These are phyloP conservation scores for Dione juno DNA, from an alignment of 2,888 invertebrate genomes.

Conservation along the genomic window DNA sequence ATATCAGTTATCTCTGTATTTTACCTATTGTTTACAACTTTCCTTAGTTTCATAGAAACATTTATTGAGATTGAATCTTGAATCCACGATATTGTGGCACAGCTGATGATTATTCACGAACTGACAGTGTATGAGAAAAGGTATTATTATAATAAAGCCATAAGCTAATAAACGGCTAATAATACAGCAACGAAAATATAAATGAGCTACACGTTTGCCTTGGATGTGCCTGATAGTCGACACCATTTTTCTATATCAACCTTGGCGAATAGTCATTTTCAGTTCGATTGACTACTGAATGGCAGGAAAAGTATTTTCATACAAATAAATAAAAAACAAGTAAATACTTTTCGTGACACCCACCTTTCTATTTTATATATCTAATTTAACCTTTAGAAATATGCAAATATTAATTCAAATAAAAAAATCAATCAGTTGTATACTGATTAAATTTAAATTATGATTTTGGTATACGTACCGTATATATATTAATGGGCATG, in stretches of 20 bases:
- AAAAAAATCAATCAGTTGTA: too few relatives aligned
- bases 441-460: too few relatives aligned
- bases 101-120: background rate
- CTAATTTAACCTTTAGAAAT: background rate
- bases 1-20: slow-evolving; percentile 29
- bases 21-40: slow-evolving; percentile 24
- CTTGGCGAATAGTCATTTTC: background rate
- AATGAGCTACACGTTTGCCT: background rate
- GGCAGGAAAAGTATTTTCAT: background rate
- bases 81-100: background rate
- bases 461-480: too few relatives aligned
- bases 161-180: background rate
- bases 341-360: too few relatives aligned
- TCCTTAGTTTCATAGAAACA: background rate
- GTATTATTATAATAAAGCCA: too few relatives aligned
- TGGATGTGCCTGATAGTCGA: background rate
- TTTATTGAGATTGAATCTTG: background rate
- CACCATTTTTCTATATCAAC: background rate
- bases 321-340: too few relatives aligned
- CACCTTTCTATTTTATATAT: background rate
- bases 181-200: background rate
- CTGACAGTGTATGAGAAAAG: too few relatives aligned
- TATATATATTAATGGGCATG: too few relatives aligned
- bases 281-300: background rate
- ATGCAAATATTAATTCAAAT: background rate